Evolutionary conservation across 2,113 vertebrate genomes (phyloP).

Genomic region (Lagenorhynchus albirostris): DNA sequence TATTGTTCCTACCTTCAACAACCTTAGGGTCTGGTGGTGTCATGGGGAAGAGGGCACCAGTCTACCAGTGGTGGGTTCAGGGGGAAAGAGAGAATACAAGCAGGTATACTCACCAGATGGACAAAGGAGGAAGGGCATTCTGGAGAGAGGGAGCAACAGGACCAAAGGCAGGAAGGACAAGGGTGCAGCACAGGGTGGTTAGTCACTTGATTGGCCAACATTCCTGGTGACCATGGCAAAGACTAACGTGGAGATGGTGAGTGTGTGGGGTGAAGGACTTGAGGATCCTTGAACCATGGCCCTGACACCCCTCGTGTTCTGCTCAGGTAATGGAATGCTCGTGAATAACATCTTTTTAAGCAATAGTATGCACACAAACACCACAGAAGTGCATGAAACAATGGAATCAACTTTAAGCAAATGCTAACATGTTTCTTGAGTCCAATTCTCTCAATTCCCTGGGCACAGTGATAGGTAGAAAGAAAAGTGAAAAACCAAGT

Average conservation of each 20-base stretch:
- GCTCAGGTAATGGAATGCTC: neutral
- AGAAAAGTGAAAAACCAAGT: neutral
- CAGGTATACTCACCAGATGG: neutral
- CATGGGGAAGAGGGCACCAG: neutral
- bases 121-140: neutral
- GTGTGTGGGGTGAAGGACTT: neutral
- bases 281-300: fast-evolving
- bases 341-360: neutral
- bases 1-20: fast-evolving
- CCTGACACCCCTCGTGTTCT: neutral
- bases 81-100: neutral
- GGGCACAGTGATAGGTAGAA: neutral
- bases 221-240: neutral
- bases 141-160: neutral
- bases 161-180: neutral
- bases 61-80: neutral
- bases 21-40: neutral
- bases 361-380: too few species aligned
- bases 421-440: neutral
- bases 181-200: neutral
- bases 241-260: neutral
- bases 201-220: neutral
- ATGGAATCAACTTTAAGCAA: neutral
- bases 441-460: neutral
- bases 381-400: neutral